These are phyloP conservation scores for Hystrix cristata DNA, from an alignment of 2,113 vertebrate genomes.

Conservation along the genomic window DNA sequence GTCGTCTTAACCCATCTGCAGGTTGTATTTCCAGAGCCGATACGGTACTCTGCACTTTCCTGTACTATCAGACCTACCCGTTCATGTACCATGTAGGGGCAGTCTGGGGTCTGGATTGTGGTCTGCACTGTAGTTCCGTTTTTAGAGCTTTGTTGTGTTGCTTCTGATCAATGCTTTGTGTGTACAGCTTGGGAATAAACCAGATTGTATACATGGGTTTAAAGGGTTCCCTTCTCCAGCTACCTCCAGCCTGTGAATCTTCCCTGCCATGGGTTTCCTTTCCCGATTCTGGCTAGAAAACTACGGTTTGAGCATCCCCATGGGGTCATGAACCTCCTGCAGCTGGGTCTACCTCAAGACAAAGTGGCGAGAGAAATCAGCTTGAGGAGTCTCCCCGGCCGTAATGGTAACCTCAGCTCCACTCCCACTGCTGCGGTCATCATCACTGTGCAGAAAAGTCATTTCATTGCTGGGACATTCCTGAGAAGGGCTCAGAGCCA, in stretches of 20 bases:
- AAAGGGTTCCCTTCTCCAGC: not conserved
- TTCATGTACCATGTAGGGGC: not conserved
- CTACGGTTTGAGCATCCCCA: not conserved
- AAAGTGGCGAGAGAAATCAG: not conserved
- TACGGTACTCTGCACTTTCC: not conserved
- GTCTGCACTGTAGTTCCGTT: not conserved
- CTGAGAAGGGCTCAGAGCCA: not conserved
- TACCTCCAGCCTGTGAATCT: not conserved
- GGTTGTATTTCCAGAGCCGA: not conserved
- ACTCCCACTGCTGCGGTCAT: no score
- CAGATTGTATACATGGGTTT: not conserved
- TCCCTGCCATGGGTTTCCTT: not conserved
- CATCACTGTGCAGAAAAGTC: not conserved
- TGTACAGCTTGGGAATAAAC: not conserved
- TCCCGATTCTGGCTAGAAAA: not conserved
- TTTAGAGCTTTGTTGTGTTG: not conserved
- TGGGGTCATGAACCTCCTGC: not conserved
- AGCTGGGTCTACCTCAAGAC: not conserved
- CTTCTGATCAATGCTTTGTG: not conserved
- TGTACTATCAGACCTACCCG: not conserved
- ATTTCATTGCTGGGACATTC: no score
- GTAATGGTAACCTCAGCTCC: accelerated
- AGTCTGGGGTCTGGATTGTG: not conserved
- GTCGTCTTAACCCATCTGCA: not conserved
- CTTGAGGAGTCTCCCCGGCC: not conserved